Base-by-base conservation (phyloP, 1,140 invertebrate genomes). In the Drosophila miranda region DNA sequence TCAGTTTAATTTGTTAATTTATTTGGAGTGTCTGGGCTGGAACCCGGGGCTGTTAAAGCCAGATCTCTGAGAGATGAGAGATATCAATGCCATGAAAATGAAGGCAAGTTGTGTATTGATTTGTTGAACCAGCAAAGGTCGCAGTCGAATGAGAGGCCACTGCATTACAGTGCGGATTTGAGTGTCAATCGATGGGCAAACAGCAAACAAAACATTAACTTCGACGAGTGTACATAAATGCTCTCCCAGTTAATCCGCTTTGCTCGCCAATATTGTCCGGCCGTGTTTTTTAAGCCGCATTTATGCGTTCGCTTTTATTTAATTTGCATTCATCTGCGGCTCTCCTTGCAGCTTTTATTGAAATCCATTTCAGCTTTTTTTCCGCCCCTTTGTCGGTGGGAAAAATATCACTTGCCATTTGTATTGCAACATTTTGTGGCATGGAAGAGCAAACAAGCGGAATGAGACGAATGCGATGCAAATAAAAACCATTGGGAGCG, bases 291-390 rank as follows among this genome's bases (percentile, higher is more conserved):
- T 44, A 23, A 42, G 53, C n/a, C 51, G 59, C 54, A 73, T 57
- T 67, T 43, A 60, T 45, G 44, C 41, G 34, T 52, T 78, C 53
- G 64, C 58, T 78, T 78, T 58, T 62, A 73, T 78, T 78, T 53
- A 74, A 78, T 78, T 69, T 74, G 64, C 56, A 78, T 78, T 38
- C 41, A 55, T 45, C 38, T 46, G 23, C 64, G 48, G 50, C 11
- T 53, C 6, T 38, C 14, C 13, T 38, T 19, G 1, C 2, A 9
- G 28, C 3, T 34, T 16, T 38, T 38, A 38, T 38, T 13, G 34
- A 38, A 38, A 38, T 38, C 34, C 34, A 5, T 13, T 38, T 38
- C 34, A 13, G 6, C 1, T 38, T 13, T 38, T 38, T 38, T 38
- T 13, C 62, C 26, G 43, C 11, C 67, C 21, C 16, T 38, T 34